These are phyloP conservation scores for Macaca mulatta DNA, from an alignment of 2,113 vertebrate genomes.

Conservation along the genomic window DNA sequence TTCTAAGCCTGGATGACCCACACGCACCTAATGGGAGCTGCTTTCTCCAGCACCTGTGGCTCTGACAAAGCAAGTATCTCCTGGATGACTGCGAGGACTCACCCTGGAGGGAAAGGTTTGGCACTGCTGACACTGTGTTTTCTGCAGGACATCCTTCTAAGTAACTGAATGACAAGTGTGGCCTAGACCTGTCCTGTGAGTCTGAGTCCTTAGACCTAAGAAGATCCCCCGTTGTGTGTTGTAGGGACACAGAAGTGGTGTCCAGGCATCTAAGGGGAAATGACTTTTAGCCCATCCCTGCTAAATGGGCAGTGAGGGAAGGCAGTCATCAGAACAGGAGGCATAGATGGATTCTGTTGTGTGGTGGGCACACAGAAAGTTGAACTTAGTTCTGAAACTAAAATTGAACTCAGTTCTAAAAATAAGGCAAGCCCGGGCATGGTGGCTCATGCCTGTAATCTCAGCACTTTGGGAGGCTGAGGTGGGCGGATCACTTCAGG, in stretches of 20 bases:
- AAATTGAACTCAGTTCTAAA: background rate
- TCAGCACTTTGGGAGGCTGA: no score
- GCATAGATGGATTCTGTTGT: background rate
- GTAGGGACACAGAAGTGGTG: background rate
- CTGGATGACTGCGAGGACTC: background rate
- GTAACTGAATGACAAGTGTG: background rate
- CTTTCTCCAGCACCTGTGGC: background rate
- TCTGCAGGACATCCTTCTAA: background rate
- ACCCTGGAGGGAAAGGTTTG: background rate
- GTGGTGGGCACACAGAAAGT: background rate
- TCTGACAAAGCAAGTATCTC: background rate
- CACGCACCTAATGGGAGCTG: background rate
- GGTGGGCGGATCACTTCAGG: no score
- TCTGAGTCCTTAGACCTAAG: background rate
- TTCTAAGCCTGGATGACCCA: background rate
- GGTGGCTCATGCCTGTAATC: no score
- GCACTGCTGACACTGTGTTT: background rate
- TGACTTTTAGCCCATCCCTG: background rate
- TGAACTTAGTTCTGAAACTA: background rate
- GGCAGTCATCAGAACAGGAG: background rate
- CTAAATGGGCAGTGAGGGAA: background rate
- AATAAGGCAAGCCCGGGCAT: background rate
- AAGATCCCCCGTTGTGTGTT: background rate
- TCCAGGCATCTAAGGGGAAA: background rate
- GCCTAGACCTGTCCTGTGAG: background rate